phyloP scores from a whole-genome alignment of 2,113 vertebrate genomes.

The Erythrocercus mccallii region DNA sequence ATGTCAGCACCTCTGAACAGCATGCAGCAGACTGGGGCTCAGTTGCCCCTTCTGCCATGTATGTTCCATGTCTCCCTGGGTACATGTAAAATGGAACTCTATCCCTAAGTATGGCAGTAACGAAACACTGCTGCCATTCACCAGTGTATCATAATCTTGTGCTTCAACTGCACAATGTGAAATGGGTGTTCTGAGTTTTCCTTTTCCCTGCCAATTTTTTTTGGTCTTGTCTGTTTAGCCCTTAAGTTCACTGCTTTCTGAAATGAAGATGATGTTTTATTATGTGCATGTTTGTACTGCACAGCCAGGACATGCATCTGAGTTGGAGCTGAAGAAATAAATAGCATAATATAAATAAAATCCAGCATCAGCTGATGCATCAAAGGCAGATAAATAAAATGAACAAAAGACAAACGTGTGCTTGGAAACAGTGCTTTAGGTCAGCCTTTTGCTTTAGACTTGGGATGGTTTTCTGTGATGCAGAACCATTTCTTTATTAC shows the following conservation, averaged over 20 bases:
- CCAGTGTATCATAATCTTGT: neutral
- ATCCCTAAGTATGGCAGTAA: neutral
- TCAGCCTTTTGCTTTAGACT: neutral
- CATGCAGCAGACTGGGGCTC: neutral
- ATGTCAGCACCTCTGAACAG: neutral
- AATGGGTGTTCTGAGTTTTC: neutral
- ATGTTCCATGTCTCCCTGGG: neutral
- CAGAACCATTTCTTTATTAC: neutral
- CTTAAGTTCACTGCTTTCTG: neutral
- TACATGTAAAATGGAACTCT: neutral
- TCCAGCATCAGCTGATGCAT: neutral
- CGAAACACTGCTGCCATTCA: neutral
- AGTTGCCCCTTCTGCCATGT: neutral
- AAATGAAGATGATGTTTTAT: neutral
- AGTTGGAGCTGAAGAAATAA: neutral
- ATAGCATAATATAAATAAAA: neutral
- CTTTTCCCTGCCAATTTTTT: neutral
- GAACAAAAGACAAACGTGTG: neutral
- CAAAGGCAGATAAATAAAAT: slow-evolving; percentile 8
- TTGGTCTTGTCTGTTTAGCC: neutral
- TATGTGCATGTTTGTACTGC: neutral
- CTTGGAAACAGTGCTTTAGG: neutral
- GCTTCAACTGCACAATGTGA: neutral
- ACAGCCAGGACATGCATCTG: neutral
- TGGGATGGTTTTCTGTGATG: neutral